These are phyloP conservation scores for Melanophora roralis DNA, from an alignment of 2,888 invertebrate species.

Conservation along the genomic window DNA sequence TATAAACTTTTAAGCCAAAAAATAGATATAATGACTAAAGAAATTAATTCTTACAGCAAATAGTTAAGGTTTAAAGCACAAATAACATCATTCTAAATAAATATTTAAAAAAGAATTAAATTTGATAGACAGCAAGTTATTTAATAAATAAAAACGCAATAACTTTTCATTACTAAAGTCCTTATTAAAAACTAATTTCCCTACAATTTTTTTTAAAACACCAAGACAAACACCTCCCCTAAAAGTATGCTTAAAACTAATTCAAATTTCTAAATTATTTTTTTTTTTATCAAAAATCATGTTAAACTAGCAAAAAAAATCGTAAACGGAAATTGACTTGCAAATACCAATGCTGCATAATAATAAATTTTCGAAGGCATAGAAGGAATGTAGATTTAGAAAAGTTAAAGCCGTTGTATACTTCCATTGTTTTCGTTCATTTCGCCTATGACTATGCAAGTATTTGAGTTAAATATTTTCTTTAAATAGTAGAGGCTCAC, in stretches of 20 bases:
- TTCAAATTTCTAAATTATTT: conserved; percentile 10
- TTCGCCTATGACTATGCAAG: background rate
- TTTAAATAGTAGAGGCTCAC: background rate
- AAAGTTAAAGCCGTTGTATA: background rate
- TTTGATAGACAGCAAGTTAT: background rate
- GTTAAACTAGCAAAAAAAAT: background rate
- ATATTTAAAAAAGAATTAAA: background rate
- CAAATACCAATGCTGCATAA: conserved; percentile 48
- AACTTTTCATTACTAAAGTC: background rate
- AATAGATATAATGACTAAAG: background rate
- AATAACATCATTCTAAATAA: background rate
- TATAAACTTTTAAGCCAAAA: conserved; percentile 8
- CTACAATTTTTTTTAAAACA: background rate
- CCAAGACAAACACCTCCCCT: background rate
- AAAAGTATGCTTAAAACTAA: background rate
- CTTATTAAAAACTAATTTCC: too few species aligned
- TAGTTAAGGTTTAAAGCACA: background rate
- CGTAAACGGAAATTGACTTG: conserved; percentile 48
- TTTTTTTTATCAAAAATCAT: background rate
- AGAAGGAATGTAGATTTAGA: background rate
- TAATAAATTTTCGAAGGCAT: background rate
- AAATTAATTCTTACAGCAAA: background rate
- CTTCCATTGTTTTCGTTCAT: background rate
- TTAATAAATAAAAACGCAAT: too few species aligned
- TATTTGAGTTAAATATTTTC: conserved; percentile 16